phyloP scores from a whole-genome alignment of 2,888 invertebrate species.

The Taenaris catops region DNA sequence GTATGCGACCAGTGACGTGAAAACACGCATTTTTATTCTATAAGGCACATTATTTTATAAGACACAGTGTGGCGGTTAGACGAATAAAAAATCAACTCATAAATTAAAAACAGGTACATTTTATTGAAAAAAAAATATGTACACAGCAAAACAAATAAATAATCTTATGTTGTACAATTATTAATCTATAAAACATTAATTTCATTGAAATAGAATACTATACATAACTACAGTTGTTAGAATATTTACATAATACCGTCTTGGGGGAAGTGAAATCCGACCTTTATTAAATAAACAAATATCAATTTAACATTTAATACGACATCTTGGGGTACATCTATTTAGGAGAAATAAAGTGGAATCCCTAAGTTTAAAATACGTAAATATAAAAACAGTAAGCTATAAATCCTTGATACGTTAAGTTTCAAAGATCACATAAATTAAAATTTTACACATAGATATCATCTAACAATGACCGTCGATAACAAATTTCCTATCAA shows the following conservation, averaged over 20 bases:
- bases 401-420: constrained; percentile 52
- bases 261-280: constrained; percentile 59
- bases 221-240: constrained; percentile 71
- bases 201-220: constrained; percentile 79
- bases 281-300: constrained; percentile 71
- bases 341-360: constrained; percentile 58
- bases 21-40: too few species aligned
- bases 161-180: constrained; percentile 74
- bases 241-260: constrained; percentile 78
- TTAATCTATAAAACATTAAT: constrained; percentile 80
- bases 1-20: too few species aligned
- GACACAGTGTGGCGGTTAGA: too few species aligned
- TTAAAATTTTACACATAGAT: too few species aligned
- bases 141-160: constrained; percentile 81
- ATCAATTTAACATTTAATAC: constrained; percentile 69
- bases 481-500: constrained; percentile 66
- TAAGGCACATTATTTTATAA: too few species aligned
- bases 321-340: constrained; percentile 62
- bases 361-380: constrained; percentile 49
- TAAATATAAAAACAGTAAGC: constrained; percentile 69
- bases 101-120: constrained; percentile 78
- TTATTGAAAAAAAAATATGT: constrained; percentile 80
- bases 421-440: constrained; percentile 60
- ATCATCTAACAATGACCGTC: constrained; percentile 63
- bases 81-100: constrained; percentile 31